Evolutionary conservation across 1,140 invertebrate species (phyloP), one percentile per base, ranked within the genome.

Genomic region (Drosophila paulistorum): DNA sequence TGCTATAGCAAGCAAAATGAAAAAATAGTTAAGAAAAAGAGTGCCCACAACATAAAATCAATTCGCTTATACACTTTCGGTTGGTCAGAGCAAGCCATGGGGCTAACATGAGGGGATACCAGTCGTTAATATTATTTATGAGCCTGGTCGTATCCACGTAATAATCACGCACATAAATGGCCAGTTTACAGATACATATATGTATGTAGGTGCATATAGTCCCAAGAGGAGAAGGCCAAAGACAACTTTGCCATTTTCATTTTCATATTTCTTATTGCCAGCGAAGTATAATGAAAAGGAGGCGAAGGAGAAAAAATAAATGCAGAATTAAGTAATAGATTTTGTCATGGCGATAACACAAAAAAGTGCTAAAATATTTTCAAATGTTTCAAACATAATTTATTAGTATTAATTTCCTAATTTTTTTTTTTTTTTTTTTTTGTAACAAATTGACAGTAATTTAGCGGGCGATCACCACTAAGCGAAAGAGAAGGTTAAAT

Each of bases 111-210:
- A 39, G 65, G 58, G 45, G 39, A 77, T 87, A 83, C 85, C 68
- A 85, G 84, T 81, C 84, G 57, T 17, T 89, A 89, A 89, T 81
- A 89, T 89, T 89, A 89, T 89, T 89, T 89, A 89, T 89, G 84
- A 69, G 85, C 71, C 67, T 45, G 14, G 81, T 85, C 81, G 81
- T 89, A 89, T 89, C 45, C 84, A 84, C 84, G 84, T 89, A 89
- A 89, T 89, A 89, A 89, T 89, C 84, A 89, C 84, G 84, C 84
- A 90, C 84, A 84, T 89, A 89, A 89, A 90, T 89, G 84, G 84
- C 77, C 81, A 85, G 84, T 81, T 89, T 85, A 89, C 45, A 51
- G 45, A 51, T 51, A 51, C 45, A 51, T 51, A 51, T 11, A 51
- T 51, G 20, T 11, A 51, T 51, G 20, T 51, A 51, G 9, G 17